Conservation (phyloP, 2,113 vertebrate genomes). For the Cyrtonyx montezumae region DNA sequence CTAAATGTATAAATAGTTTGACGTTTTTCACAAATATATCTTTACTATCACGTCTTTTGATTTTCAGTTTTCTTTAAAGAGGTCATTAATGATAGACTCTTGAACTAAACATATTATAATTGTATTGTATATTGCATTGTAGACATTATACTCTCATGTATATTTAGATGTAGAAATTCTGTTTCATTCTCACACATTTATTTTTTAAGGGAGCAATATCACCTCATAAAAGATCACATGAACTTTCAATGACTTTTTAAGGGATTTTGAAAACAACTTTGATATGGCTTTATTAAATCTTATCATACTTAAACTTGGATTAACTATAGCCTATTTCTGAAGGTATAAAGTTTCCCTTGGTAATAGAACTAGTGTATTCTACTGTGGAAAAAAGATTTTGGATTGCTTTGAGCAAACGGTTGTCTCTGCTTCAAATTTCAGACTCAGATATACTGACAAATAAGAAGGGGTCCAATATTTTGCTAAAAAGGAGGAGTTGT, state of each 20-base stretch:
- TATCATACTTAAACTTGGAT: background rate
- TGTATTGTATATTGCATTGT: background rate
- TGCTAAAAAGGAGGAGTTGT: background rate
- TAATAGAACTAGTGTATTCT: background rate
- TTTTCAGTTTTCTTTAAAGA: constrained; percentile 43
- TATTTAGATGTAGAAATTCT: constrained; percentile 56
- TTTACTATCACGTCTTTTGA: constrained; percentile 26
- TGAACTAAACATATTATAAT: constrained; percentile 40
- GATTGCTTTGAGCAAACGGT: fast-evolving
- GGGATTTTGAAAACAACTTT: background rate
- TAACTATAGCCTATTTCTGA: background rate
- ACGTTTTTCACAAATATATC: constrained; percentile 4
- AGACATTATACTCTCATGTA: constrained; percentile 8
- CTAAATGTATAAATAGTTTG: constrained; percentile 3
- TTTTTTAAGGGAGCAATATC: constrained; percentile 24
- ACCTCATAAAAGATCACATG: constrained; percentile 61
- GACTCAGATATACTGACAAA: background rate
- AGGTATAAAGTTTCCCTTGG: background rate
- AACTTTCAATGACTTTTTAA: constrained; percentile 34
- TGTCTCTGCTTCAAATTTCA: background rate
- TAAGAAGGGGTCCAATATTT: background rate
- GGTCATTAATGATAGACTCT: constrained; percentile 15
- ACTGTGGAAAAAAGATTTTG: background rate
- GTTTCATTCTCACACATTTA: background rate
- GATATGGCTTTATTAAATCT: background rate